Conservation (phyloP, 2,797 vertebrate genomes). For the Chromis chromis region DNA sequence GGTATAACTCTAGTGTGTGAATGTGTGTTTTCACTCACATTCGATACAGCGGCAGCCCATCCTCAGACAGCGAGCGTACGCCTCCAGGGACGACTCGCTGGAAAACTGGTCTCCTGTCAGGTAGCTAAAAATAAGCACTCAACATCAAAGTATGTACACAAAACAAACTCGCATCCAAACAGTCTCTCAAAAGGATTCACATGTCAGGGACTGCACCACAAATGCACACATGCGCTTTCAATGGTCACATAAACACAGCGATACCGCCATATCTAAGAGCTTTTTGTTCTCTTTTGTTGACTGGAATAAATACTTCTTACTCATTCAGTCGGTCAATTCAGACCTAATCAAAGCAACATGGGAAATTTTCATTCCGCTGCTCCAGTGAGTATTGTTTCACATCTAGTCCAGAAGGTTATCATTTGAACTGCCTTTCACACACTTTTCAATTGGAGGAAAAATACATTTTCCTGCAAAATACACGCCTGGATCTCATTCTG, state of each 20-base stretch:
- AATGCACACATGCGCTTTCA: constrained; percentile 6
- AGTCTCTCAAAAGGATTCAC: constrained; percentile 17
- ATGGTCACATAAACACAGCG: constrained; percentile 11
- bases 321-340: constrained; percentile 56
- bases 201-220: constrained; percentile 18
- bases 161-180: constrained; percentile 30
- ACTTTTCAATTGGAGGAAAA: constrained; percentile 74
- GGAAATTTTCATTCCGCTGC: constrained; percentile 55
- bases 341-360: constrained; percentile 58
- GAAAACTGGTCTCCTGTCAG: constrained; percentile 99
- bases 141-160: constrained; percentile 45
- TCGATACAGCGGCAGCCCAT: constrained; percentile 99
- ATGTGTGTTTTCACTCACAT: constrained; percentile 83
- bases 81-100: constrained; percentile 98
- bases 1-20: neutral
- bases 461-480: constrained; percentile 65
- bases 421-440: constrained; percentile 66
- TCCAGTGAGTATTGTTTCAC: constrained; percentile 71
- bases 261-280: constrained; percentile 22
- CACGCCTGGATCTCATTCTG: constrained; percentile 45
- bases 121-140: constrained; percentile 82
- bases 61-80: constrained; percentile 95
- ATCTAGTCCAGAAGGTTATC: constrained; percentile 59
- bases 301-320: constrained; percentile 49
- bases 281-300: constrained; percentile 45